These are phyloP conservation scores for Nemotelus nigrinus DNA, from an alignment of 2,888 invertebrate genomes.

Conservation along the genomic window DNA sequence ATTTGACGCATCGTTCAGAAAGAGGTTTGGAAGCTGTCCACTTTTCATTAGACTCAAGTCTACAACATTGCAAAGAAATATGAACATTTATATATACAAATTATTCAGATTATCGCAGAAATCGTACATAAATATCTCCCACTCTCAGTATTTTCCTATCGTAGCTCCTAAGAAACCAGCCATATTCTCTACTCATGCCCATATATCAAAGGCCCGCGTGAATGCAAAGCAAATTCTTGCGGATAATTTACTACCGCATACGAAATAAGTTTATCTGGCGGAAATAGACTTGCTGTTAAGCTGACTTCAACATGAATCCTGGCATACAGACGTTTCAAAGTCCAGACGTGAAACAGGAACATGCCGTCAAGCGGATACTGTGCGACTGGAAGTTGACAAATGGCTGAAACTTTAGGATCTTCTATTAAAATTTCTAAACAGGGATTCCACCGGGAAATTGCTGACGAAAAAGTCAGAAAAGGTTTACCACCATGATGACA, in stretches of 20 bases:
- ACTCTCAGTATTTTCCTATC: too few relatives aligned
- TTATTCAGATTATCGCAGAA: background rate
- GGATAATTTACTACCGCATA: conserved; percentile 57
- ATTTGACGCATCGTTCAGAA: too few relatives aligned
- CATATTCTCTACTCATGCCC: conserved; percentile 15
- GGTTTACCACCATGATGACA: conserved; percentile 7
- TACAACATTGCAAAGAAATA: background rate
- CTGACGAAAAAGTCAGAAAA: background rate
- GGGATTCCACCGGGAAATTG: conserved; percentile 4
- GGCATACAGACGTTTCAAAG: background rate
- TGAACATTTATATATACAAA: background rate
- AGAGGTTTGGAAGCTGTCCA: too few relatives aligned
- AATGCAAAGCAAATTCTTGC: conserved; percentile 55
- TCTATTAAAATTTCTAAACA: conserved; percentile 38
- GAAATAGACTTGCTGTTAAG: conserved; percentile 53
- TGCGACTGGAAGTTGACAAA: conserved; percentile 23
- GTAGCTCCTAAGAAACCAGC: too few relatives aligned
- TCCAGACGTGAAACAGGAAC: background rate
- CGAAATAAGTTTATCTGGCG: conserved; percentile 57
- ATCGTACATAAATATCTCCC: too few relatives aligned
- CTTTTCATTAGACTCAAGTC: background rate
- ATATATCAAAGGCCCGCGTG: conserved; percentile 50
- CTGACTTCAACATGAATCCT: background rate
- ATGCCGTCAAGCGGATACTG: conserved; percentile 17
- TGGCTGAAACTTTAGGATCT: conserved; percentile 13